Evolutionary conservation across 2,113 vertebrate genomes (phyloP), one percentile per base, ranked within the genome.

Genomic region (Bambusicola thoracicus): DNA sequence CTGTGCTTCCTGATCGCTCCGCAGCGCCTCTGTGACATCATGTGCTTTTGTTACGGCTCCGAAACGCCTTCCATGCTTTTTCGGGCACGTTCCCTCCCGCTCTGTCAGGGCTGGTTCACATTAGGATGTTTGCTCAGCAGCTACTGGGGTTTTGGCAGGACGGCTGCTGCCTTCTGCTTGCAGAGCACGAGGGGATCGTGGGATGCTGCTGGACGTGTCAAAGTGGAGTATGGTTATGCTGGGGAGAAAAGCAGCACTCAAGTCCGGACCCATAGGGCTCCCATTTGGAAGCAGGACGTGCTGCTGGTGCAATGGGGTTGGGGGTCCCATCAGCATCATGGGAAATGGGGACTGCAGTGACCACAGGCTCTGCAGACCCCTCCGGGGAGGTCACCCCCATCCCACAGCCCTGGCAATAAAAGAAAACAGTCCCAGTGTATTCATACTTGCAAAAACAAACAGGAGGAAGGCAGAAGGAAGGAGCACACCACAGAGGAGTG

Each of bases 81-180:
- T 63, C 30, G 94, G 93, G 96, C 96, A 94, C 83, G 61, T 93
- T 96, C 65, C 40, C 95, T 88, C 88, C 92, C 22, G 59, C 77
- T 90, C 90, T 69, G 0, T 18, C 7, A 46, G 40, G 83, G 80
- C 92, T 95, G 93, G 24, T 96, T 93, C 13, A 66, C 95, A 95
- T 96, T 95, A 95, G 86, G 72, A 13, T 81, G 92, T 96, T 96
- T 95, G 92, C 94, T 94, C 81, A 90, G 93, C 86, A 89, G 95
- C 96, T 94, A 75, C 95, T 2, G 77, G 80, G 53, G 5, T 27
- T 95, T 93, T 90, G 92, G 90, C 90, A 95, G 93, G 93, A 46
- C 73, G 30, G 56, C 73, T 22, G 89, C 24, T 56, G 88, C 73
- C 72, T 95, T 44, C 29, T 3, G 75, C 10, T 0, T 34, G 68